These are phyloP conservation scores for Nezara viridula DNA, from an alignment of 2,888 invertebrate genomes.

Conservation along the genomic window DNA sequence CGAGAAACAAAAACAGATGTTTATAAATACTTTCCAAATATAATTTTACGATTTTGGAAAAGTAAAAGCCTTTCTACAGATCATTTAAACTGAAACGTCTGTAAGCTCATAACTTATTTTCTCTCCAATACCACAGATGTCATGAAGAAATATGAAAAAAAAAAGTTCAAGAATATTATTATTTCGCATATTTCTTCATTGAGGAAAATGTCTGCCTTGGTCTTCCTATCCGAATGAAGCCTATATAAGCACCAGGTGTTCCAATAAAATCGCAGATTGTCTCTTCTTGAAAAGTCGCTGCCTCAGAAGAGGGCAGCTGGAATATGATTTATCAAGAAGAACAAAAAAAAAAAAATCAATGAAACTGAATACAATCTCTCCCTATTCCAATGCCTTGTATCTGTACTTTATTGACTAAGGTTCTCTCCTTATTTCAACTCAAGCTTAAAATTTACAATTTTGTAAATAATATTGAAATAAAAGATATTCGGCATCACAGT, in stretches of 20 bases:
- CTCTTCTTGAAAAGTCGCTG: background rate
- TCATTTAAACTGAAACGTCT: too few species aligned
- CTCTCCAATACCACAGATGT: too few species aligned
- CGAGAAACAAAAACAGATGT: background rate
- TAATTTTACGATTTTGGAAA: background rate
- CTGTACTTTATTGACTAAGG: too few species aligned
- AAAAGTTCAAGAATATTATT: background rate
- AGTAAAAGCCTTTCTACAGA: too few species aligned
- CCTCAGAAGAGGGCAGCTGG: background rate
- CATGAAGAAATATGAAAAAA: background rate
- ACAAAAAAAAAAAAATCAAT: too few species aligned
- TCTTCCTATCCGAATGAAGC: background rate
- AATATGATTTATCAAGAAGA: background rate
- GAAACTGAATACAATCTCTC: background rate
- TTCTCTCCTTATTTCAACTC: too few species aligned
- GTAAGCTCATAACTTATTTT: too few species aligned
- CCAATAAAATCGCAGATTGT: slow-evolving; percentile 14
- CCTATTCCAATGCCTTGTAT: background rate
- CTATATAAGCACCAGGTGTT: slow-evolving; percentile 7
- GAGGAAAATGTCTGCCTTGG: background rate
- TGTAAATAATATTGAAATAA: too few species aligned
- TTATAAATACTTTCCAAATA: background rate
- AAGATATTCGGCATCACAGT: too few species aligned
- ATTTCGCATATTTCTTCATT: background rate
- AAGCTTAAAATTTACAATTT: too few species aligned